phyloP scores from a whole-genome alignment of 2,113 vertebrate species.

The Amphilophus citrinellus region DNA sequence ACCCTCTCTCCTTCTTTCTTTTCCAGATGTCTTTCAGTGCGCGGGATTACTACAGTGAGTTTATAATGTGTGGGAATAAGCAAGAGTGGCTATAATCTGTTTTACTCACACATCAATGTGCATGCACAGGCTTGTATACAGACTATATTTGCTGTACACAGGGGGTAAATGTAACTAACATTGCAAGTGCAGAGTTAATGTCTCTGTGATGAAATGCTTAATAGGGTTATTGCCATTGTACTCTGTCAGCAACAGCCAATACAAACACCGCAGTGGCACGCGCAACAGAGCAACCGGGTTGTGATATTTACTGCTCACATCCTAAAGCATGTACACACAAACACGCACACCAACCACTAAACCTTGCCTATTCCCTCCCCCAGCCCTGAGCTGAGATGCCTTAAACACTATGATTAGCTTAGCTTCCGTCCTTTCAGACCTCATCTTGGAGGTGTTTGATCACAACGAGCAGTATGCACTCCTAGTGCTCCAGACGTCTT shows the following conservation, averaged over 20 bases:
- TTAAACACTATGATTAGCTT: constrained; percentile 73
- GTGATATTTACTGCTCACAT: constrained; percentile 16
- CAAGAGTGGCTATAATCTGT: constrained; percentile 27
- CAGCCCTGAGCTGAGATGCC: constrained; percentile 34
- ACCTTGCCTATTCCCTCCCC: constrained; percentile 5
- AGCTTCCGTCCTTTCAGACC: constrained; percentile 63
- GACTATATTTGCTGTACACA: background rate
- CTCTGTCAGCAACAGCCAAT: constrained; percentile 40
- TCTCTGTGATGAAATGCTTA: constrained; percentile 48
- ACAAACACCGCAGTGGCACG: constrained; percentile 22
- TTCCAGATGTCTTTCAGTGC: constrained; percentile 34
- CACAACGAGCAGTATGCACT: constrained; percentile 37
- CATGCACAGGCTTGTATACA: background rate
- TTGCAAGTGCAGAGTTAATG: constrained; percentile 10
- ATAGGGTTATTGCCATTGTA: constrained; percentile 37
- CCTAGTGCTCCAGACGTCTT: constrained; percentile 56
- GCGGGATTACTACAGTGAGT: constrained; percentile 24
- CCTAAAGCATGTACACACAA: background rate
- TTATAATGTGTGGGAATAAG: constrained; percentile 11
- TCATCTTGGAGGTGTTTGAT: constrained; percentile 75
- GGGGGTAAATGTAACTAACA: constrained; percentile 9
- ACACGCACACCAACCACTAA: constrained; percentile 14
- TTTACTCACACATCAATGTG: constrained; percentile 15
- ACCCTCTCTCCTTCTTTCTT: background rate
- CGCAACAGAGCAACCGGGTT: constrained; percentile 13